A percentile compares a stretch with the other conserved stretches of the same genome.
These are phyloP conservation scores for Cryptoblepharus egeriae DNA, from an alignment of 2,797 vertebrate genomes.

Conservation along the genomic window DNA sequence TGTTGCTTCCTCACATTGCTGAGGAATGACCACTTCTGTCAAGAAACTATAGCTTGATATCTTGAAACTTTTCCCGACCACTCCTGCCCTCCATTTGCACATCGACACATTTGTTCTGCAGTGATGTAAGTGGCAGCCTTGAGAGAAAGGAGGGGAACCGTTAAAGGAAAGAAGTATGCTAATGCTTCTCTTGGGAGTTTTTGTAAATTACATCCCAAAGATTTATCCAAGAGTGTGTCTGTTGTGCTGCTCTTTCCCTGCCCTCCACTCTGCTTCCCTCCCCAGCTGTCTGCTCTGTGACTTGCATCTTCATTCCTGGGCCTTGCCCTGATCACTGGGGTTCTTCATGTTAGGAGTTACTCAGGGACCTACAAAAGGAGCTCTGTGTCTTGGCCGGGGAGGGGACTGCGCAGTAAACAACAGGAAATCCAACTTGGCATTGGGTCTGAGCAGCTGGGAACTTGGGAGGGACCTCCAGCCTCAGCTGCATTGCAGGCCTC, in stretches of 20 bases:
- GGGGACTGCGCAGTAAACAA: slow-evolving; percentile 41
- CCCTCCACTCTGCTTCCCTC: not conserved
- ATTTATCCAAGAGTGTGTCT: too few relatives aligned
- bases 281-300: not conserved
- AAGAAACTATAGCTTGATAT: not conserved
- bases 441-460: slow-evolving; percentile 29
- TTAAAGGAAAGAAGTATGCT: too few relatives aligned
- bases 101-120: not conserved
- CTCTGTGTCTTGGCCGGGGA: slow-evolving; percentile 33
- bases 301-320: not conserved
- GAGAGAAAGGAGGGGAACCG: not conserved
- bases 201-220: not conserved
- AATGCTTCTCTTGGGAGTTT: not conserved
- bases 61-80: not conserved
- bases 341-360: not conserved
- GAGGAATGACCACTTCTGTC: not conserved
- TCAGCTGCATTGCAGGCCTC: slow-evolving; percentile 4
- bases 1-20: not conserved
- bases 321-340: not conserved
- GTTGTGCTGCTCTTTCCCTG: not conserved
- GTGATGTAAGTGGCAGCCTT: not conserved
- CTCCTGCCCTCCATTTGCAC: not conserved
- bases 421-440: slow-evolving; percentile 54
- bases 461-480: slow-evolving; percentile 8
- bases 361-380: slow-evolving; percentile 9